Evolutionary conservation across 2,888 invertebrate species (phyloP), one percentile per base, ranked within the genome.

Genomic region (Rhorus exstirpatorius): DNA sequence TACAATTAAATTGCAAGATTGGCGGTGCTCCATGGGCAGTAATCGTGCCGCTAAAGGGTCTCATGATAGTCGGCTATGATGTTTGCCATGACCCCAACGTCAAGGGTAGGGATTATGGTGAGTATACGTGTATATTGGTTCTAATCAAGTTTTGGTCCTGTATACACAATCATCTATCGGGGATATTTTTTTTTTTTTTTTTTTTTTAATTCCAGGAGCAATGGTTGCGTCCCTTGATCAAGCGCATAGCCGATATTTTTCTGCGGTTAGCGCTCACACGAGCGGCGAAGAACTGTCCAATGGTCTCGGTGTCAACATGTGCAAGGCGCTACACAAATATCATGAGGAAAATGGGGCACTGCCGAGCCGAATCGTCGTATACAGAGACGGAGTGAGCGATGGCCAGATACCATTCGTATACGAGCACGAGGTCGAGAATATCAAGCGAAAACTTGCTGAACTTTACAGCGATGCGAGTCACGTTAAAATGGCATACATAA

Each of bases 341-440:
- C 92, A 93, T 1, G 93, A 94, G 1, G 68, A 90, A 0, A 94
- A 95, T 21, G 87, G 88, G 0, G 81, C 87, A 0, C 85, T 93
- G 1, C 99, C 99, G 0, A 93, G 94, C 0, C 94, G 95, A 0
- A 97, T 99, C 67, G 90, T 98, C 0, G 95, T 99, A 26, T 99
- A 96, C 92, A 95, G 99, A 14, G 99, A 99, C 92, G 99, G 98
- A 24, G 98, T 99, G 0, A 98, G 98, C 1, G 98, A 99, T 86
- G 98, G 99, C 0, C 98, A 98, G 90, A 94, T 98, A 1, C 94
- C 95, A 0, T 96, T 96, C 79, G 98, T 99, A 0, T 93, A 95
- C 8, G 94, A 96, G 1, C 96, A 96, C 53, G 99, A 99, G 93
- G 95, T 98, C 0, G 91, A 85, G 0, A 92, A 93, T 10, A 93